Conservation (phyloP, 2,888 invertebrate species). For the Lithophane socia region DNA sequence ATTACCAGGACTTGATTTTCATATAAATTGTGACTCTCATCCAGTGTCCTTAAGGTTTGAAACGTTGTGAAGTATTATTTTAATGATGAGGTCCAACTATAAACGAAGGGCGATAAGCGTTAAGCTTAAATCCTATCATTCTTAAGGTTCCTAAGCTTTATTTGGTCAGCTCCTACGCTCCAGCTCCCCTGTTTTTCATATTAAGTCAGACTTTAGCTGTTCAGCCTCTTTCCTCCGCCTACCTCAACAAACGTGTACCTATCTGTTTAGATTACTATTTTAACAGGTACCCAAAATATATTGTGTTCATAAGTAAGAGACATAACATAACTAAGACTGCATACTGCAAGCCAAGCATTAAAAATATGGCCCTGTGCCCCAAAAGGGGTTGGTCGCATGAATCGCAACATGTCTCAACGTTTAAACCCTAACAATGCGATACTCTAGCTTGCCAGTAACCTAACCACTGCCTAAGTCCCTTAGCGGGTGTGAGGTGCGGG, state of each 20-base stretch:
- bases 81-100: conserved; percentile 25
- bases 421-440: conserved; percentile 38
- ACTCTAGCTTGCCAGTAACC: conserved; percentile 65
- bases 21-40: conserved; percentile 12
- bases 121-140: conserved; percentile 36
- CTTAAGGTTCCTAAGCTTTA: background rate
- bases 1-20: conserved; percentile 17
- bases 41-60: conserved; percentile 17
- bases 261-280: background rate
- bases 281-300: background rate
- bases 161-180: background rate
- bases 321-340: background rate
- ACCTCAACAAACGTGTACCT: background rate
- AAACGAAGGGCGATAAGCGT: conserved; percentile 51
- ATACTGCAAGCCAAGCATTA: background rate
- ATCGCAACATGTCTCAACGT: background rate
- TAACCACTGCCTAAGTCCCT: conserved; percentile 70
- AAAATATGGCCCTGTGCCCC: background rate
- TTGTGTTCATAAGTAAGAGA: background rate
- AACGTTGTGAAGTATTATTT: conserved; percentile 13
- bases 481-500: conserved; percentile 57
- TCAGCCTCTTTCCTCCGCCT: no score
- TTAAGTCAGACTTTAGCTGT: no score
- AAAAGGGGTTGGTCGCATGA: background rate
- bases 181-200: background rate